Evolutionary conservation across 2,113 vertebrate genomes (phyloP), one percentile per base, ranked within the genome.

Genomic region (Passer domesticus): DNA sequence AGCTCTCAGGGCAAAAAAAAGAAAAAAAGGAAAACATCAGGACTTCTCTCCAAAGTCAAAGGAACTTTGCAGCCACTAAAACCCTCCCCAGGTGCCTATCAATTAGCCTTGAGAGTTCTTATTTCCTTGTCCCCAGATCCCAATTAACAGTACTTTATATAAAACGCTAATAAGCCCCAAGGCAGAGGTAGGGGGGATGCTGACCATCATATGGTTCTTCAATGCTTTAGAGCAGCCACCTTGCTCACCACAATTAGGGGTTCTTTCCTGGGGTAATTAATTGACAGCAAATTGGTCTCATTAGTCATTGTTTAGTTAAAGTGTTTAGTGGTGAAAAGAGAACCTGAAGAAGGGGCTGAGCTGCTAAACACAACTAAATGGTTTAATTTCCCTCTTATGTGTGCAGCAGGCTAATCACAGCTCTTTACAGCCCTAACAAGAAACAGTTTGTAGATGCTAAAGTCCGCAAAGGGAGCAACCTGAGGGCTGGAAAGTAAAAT

Each of bases 121-220:
- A 94, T 96, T 97, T 97, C 93, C 93, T 90, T 62, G n/a, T 95
- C 87, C 93, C 90, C 66, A 89, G 94, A 66, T 97, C 84, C 94
- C 96, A 96, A 97, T 97, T 97, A 97, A 95, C 66, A 75, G 79
- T 92, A 89, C 91, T 96, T 96, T 96, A 82, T 90, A 94, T 83
- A 20, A 75, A 86, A 92, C 8, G 43, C 39, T 92, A 94, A 97
- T 94, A 91, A 94, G 63, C 79, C 91, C 44, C 88, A 95, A 88
- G 86, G 95, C 88, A 88, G 73, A 80, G 87, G 95, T 69, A 84
- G 80, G 92, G 60, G 95, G 76, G 80, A 59, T 3, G 37, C 73
- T 97, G 95, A 87, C 95, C 95, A 94, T 91, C 69, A 17, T 59
- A 84, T 8, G 24, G 93, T 91, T 89, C 85, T 96, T 83, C 64